A percentile compares a stretch with the other conserved stretches of the same genome.
phyloP scores from a whole-genome alignment of 2,888 invertebrate genomes.

The Steinernema hermaphroditum region DNA sequence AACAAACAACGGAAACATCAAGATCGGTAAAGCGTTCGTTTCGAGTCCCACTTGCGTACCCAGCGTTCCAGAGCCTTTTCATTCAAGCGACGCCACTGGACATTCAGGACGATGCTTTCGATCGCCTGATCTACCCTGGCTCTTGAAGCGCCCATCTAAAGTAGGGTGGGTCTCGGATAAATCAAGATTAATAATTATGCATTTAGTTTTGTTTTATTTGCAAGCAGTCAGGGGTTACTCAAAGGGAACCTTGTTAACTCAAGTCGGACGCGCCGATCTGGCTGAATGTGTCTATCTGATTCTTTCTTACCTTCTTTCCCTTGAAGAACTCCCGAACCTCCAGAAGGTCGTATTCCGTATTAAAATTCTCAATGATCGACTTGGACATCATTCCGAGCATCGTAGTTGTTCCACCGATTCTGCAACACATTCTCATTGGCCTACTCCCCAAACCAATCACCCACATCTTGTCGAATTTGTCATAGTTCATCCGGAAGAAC shows the following conservation, averaged over 20 bases:
- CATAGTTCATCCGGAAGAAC: slow-evolving; percentile 47
- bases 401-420: slow-evolving; percentile 48
- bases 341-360: slow-evolving; percentile 48
- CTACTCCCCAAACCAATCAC: no score
- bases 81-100: slow-evolving; percentile 57
- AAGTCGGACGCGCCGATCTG: no score
- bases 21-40: slow-evolving; percentile 1
- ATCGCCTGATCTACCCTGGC: slow-evolving; percentile 47
- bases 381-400: slow-evolving; percentile 45
- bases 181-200: no score
- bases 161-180: no score
- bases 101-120: slow-evolving; percentile 54
- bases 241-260: no score
- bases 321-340: slow-evolving; percentile 47
- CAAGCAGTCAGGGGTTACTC: no score
- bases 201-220: no score
- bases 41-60: slow-evolving; percentile 39
- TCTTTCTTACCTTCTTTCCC: slow-evolving; percentile 72
- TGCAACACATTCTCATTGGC: slow-evolving; percentile 35
- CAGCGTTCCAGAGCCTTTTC: slow-evolving; percentile 45
- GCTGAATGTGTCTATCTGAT: no score
- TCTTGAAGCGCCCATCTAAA: slow-evolving; percentile 44
- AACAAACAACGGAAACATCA: not conserved
- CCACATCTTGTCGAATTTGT: slow-evolving; percentile 46
- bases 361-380: slow-evolving; percentile 47